Evolutionary conservation across 2,888 invertebrate genomes (phyloP), one percentile per base, ranked within the genome.

Genomic region (Thymelicus sylvestris): DNA sequence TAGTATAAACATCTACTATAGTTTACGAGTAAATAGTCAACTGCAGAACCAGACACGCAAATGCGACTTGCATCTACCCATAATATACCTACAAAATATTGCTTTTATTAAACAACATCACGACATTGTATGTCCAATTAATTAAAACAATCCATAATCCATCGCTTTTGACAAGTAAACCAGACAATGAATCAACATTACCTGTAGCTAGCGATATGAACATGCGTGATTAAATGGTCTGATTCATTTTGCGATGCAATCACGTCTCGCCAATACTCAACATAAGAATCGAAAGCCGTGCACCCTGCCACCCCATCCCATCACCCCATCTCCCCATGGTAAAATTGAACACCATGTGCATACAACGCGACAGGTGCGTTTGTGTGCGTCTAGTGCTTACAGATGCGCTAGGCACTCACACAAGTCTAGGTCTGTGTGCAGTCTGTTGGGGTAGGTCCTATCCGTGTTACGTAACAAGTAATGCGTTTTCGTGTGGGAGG

Each of bases 331-430:
- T 82, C 80, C 79, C 80, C 74, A 85, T 80, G 80, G 79, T 79
- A 82, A 83, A 88, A 89, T 85, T 86, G 86, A 85, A 85, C 80
- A 83, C 82, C 79, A 76, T 83, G 82, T 84, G 70, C 70, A 86
- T 65, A 69, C 63, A 39, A 6, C 62, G 52, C 62, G 61, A 64
- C 63, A 69, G 67, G 66, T 47, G 71, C 66, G 73, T 65, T 67
- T 77, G 82, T 81, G 83, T 84, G 85, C 69, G 82, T 81, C 65
- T 69, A 76, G 77, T 77, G 78, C 76, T 69, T 63, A 67, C 75
- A 76, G 74, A 74, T 79, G 79, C 79, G 75, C 78, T 74, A 76
- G 72, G 74, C 83, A 82, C 62, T 67, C 67, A 67, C 80, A 81
- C 82, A 79, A 78, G 74, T 74, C 81, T 81, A 82, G 82, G 79